A percentile compares a stretch with the other conserved stretches of the same genome.
phyloP scores from a whole-genome alignment of 2,888 invertebrate species.

The Thymelicus lineola region DNA sequence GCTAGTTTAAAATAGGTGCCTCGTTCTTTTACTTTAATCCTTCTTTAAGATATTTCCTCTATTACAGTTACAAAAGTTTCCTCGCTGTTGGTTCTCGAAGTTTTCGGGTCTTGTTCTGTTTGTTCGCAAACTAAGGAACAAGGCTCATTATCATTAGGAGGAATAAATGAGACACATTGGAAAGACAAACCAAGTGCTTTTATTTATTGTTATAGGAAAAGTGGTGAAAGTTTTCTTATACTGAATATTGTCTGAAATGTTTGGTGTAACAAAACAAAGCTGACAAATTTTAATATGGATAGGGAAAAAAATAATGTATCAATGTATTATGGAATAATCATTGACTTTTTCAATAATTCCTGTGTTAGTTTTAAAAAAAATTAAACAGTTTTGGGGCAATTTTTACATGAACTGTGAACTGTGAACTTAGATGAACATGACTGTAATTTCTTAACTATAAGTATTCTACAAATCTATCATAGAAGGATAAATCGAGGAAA shows the following conservation, averaged over 20 bases:
- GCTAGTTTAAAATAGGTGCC: slow-evolving; percentile 7
- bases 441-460: too few relatives aligned
- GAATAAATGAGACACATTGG: slow-evolving; percentile 29
- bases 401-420: too few relatives aligned
- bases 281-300: too few relatives aligned
- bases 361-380: too few relatives aligned
- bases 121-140: slow-evolving; percentile 27
- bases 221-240: neutral
- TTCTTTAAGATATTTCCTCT: slow-evolving; percentile 32
- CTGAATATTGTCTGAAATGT: neutral
- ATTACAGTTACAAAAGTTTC: slow-evolving; percentile 30
- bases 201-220: neutral
- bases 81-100: slow-evolving; percentile 27
- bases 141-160: slow-evolving; percentile 34
- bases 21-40: slow-evolving; percentile 17
- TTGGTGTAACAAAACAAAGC: neutral
- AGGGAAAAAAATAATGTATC: too few relatives aligned
- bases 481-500: neutral
- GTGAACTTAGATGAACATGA: too few relatives aligned
- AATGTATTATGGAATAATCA: too few relatives aligned
- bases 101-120: slow-evolving; percentile 29
- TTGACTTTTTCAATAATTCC: too few relatives aligned
- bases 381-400: too few relatives aligned
- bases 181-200: slow-evolving; percentile 13
- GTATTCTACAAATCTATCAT: neutral